phyloP scores from a whole-genome alignment of 2,113 vertebrate genomes.

The Clinocottus analis region DNA sequence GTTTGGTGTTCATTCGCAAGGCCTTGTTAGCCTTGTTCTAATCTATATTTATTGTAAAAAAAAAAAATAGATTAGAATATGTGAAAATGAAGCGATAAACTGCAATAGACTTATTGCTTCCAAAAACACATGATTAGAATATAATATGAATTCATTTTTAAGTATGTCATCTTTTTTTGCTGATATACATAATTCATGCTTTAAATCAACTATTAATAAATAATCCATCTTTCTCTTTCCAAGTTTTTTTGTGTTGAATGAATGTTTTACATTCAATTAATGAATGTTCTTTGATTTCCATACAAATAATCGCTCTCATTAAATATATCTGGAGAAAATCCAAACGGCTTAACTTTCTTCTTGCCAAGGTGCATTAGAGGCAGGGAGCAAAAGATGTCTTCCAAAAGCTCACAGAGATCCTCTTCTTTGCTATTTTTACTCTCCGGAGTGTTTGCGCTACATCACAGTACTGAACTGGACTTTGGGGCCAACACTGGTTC shows the following conservation, averaged over 20 bases:
- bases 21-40: no score
- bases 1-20: no score
- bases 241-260: neutral
- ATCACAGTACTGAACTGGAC: neutral
- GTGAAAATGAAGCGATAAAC: no score
- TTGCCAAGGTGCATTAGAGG: neutral
- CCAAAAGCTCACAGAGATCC: constrained; percentile 9
- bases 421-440: constrained; percentile 16
- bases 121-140: neutral
- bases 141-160: neutral
- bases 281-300: constrained; percentile 3
- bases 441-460: neutral
- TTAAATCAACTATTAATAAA: no score
- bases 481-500: neutral
- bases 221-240: neutral
- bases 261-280: neutral
- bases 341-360: constrained; percentile 6
- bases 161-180: neutral
- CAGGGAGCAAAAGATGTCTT: constrained; percentile 4
- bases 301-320: neutral
- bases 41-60: no score
- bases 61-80: no score
- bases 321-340: constrained; percentile 1
- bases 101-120: no score
- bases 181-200: neutral